Conservation (phyloP, 2,797 vertebrate species). For the Nannoperca australis region DNA sequence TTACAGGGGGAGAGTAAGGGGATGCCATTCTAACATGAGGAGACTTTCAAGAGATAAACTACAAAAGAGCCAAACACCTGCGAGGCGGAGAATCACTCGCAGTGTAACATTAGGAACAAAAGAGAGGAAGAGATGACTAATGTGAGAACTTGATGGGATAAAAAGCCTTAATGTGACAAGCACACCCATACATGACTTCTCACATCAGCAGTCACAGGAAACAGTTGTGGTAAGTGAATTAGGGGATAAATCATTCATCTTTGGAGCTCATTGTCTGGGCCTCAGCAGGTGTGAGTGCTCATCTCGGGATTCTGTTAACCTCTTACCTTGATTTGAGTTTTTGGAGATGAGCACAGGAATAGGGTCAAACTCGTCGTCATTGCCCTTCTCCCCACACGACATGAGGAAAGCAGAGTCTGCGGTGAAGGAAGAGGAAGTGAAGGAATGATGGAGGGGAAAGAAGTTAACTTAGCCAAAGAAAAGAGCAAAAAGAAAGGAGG, state of each 20-base stretch:
- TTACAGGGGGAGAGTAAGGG: constrained; percentile 69
- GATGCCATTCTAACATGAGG: constrained; percentile 54
- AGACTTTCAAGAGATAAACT: constrained; percentile 53
- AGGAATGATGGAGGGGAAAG: constrained; percentile 64
- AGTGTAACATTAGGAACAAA: constrained; percentile 49
- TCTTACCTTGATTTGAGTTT: constrained; percentile 98
- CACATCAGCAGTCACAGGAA: constrained; percentile 55
- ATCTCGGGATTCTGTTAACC: constrained; percentile 61
- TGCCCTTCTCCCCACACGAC: constrained; percentile 92
- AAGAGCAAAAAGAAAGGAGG: constrained; percentile 56
- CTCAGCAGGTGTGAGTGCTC: constrained; percentile 62
- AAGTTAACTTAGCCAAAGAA: constrained; percentile 88
- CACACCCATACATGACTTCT: constrained; percentile 61
- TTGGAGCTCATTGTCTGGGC: constrained; percentile 43
- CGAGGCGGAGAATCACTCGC: constrained; percentile 35
- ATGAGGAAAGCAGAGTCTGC: constrained; percentile 96
- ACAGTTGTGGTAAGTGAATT: constrained; percentile 28
- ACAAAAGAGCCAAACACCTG: constrained; percentile 63
- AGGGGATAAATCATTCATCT: constrained; percentile 44
- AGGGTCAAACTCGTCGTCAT: constrained; percentile 98
- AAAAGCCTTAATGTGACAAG: constrained; percentile 58
- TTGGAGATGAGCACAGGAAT: constrained; percentile 99
- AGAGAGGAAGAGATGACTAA: constrained; percentile 51
- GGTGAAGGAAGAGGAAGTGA: constrained; percentile 77
- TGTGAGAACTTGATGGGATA: constrained; percentile 68